These are phyloP conservation scores for Cerceris rybyensis DNA, from an alignment of 2,888 invertebrate genomes.

Conservation along the genomic window DNA sequence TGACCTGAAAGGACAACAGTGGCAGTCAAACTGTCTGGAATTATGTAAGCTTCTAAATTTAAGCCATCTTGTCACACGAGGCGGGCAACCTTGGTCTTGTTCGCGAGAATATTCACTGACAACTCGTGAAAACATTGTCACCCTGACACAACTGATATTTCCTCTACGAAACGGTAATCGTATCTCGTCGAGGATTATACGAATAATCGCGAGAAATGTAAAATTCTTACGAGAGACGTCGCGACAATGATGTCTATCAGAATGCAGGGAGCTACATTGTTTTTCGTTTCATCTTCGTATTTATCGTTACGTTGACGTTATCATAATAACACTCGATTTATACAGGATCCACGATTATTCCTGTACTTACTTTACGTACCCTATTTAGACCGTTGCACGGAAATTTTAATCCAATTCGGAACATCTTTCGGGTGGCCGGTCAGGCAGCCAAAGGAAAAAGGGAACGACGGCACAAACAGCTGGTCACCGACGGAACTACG, in stretches of 20 bases:
- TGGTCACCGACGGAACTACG: conserved; percentile 65
- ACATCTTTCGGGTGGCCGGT: conserved; percentile 80
- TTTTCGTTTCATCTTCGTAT: not conserved
- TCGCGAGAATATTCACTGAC: conserved; percentile 60
- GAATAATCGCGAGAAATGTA: conserved; percentile 13
- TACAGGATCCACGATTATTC: not conserved
- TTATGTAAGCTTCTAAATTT: conserved; percentile 76
- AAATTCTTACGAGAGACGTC: conserved; percentile 18
- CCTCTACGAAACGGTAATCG: not conserved
- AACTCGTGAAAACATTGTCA: conserved; percentile 31
- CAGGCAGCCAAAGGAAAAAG: conserved; percentile 75
- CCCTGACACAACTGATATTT: conserved; percentile 12
- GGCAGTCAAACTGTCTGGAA: conserved; percentile 61
- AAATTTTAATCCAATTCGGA: conserved; percentile 81
- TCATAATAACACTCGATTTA: not conserved
- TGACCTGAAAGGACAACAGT: conserved; percentile 69
- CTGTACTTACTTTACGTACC: conserved; percentile 72
- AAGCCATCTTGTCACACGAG: conserved; percentile 77
- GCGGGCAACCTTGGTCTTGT: conserved; percentile 65
- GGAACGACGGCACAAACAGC: conserved; percentile 77
- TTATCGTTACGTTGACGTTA: not conserved
- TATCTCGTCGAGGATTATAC: not conserved
- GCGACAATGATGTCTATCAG: conserved; percentile 25
- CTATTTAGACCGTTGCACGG: conserved; percentile 79
- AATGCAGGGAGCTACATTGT: conserved; percentile 2